A percentile compares a stretch with the other conserved stretches of the same genome.
Conservation (phyloP, 2,113 vertebrate genomes). For the Melanerpes formicivorus region DNA sequence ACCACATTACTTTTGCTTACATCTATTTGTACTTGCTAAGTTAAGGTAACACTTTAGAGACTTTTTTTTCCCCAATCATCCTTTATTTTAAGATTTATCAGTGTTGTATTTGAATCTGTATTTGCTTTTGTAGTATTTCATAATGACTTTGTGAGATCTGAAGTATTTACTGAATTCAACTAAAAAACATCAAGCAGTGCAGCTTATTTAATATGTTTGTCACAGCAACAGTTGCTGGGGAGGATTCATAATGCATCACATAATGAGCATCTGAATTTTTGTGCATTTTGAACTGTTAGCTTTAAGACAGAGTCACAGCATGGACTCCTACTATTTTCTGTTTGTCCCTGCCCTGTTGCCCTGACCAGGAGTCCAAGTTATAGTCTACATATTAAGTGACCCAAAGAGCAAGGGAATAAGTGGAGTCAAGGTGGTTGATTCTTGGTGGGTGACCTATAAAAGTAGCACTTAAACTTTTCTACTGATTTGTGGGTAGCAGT, state of each 20-base stretch:
- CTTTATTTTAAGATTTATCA: neutral
- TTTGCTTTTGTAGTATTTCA: neutral
- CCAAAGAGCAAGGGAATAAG: neutral
- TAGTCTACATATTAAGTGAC: neutral
- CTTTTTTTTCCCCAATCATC: rapidly evolving
- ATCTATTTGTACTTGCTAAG: neutral
- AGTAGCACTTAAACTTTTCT: neutral
- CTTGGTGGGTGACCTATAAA: neutral
- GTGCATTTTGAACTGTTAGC: neutral
- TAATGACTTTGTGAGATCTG: neutral
- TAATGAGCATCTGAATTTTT: neutral
- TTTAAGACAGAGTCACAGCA: rapidly evolving
- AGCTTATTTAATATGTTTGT: neutral
- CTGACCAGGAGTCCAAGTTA: neutral
- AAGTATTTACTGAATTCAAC: neutral
- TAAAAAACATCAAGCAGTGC: neutral
- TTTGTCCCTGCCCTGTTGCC: neutral
- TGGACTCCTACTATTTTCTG: rapidly evolving
- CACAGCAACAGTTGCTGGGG: neutral
- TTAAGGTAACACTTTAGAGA: neutral
- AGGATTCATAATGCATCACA: neutral
- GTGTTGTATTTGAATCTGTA: neutral
- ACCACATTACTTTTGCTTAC: neutral
- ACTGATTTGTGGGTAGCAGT: neutral
- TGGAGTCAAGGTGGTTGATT: rapidly evolving